Evolutionary conservation across 2,888 invertebrate genomes (phyloP), one percentile per base, ranked within the genome.

Genomic region (Hermodice carunculata): DNA sequence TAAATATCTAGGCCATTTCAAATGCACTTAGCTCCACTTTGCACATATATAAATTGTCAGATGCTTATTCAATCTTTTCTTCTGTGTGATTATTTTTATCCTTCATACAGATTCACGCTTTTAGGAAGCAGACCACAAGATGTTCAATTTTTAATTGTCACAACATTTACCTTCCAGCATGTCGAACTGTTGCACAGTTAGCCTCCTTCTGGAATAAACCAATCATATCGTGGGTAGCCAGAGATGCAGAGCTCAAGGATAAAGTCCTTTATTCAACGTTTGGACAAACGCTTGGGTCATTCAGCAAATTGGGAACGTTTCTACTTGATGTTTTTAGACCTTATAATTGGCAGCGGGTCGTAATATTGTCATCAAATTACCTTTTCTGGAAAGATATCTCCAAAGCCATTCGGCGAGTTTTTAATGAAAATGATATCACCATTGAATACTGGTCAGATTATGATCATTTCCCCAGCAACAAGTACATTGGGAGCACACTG

Each of bases 161-260:
- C n/a, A n/a, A n/a, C n/a, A n/a, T n/a, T n/a, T n/a, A n/a, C n/a
- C n/a, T 53, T 52, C 19, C 56, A 72, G 74, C 74, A 14, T 72
- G 71, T 54, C 48, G 61, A 28, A 63, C 72, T 8, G 75, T 66
- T 8, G 73, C 70, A 0, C 61, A 73, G 44, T 52, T 76, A 51
- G 73, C 75, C 6, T 70, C 75, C 19, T 74, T 59, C 67, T 76
- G 73, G 70, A 73, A 76, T 70, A 73, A 67, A 46, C 75, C 76
- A 14, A 61, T 76, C 42, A 66, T 76, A 0, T 71, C 75, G n/a
- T 76, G 76, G 76, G 75, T 70, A 49, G 74, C 75, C 1, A 69
- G 71, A 19, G 71, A 73, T 58, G 64, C 71, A 2, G 63, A 64
- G 17, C 64, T 76, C 44, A 49, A 52, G 42, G 70, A 76, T 40